A percentile compares a stretch with the other conserved stretches of the same genome.
These are phyloP conservation scores for Corydoras sp. DNA, from an alignment of 2,113 vertebrate genomes.

Conservation along the genomic window DNA sequence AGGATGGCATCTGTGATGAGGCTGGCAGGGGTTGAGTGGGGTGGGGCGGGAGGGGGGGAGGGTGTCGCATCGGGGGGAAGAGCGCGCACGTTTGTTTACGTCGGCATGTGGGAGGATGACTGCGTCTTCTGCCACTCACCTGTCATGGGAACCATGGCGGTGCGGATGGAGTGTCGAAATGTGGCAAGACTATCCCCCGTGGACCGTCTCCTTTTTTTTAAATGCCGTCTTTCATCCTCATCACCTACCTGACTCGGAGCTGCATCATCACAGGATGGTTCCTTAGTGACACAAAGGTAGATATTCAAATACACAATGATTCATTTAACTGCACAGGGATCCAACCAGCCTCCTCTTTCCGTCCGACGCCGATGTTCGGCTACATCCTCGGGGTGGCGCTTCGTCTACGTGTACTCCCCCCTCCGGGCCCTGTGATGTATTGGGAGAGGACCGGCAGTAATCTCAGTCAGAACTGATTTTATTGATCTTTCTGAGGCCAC, in stretches of 20 bases:
- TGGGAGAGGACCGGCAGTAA: slow-evolving; percentile 6
- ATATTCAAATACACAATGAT: too few species aligned
- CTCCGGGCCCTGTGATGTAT: slow-evolving; percentile 4
- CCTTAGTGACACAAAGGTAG: too few species aligned
- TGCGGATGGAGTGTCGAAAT: slow-evolving; percentile 34
- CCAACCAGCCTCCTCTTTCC: not conserved
- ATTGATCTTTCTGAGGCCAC: slow-evolving; percentile 27
- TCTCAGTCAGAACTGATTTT: slow-evolving; percentile 8
- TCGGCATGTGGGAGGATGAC: slow-evolving; percentile 39
- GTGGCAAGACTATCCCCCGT: slow-evolving; percentile 6
- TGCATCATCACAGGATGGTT: not conserved
- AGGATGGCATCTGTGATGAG: slow-evolving; percentile 59
- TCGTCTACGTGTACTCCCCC: slow-evolving; percentile 4
- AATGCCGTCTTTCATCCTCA: not conserved
- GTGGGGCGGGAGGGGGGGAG: slow-evolving; percentile 46
- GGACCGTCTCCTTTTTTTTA: not conserved
- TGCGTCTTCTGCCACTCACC: slow-evolving; percentile 40
- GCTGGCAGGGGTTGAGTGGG: slow-evolving; percentile 47
- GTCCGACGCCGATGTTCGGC: slow-evolving; percentile 6
- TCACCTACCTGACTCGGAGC: not conserved
- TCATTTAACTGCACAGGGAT: not conserved
- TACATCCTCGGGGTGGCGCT: not conserved
- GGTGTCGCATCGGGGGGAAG: slow-evolving; percentile 41
- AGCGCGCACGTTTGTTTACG: slow-evolving; percentile 48
- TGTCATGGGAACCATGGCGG: slow-evolving; percentile 31